Evolutionary conservation across 1,140 invertebrate genomes (phyloP), one percentile per base, ranked within the genome.

Genomic region (Drosophila micromelanica): DNA sequence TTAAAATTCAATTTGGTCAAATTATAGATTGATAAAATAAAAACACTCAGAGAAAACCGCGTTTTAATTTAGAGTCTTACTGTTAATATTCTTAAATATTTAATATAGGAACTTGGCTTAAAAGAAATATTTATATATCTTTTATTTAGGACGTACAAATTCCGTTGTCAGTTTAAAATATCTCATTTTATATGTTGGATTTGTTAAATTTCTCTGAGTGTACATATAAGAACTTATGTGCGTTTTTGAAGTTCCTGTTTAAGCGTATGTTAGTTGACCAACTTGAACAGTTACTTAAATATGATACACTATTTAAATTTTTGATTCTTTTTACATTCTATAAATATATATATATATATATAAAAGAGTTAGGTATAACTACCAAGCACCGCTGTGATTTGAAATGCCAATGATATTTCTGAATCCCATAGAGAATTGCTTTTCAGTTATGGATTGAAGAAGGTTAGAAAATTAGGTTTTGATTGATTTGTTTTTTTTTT

Each of bases 321-420:
- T 17, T 13, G 37, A 17, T 27, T 46, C 9, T 30, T 17, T n/a
- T 23, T 13, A 20, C 11, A 60, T 60, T 40, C 37, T 40, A 43
- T 46, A 65, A 49, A 32, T 48, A 52, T 40, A 57, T 54, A 5
- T 30, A 32, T 32, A 32, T 9, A 32, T 35, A 9, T 35, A 5
- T 6, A 54, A 8, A 40, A 45, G 32, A 54, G 11, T 37, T 60
- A 59, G 52, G 23, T 64, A 37, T 68, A 65, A 37, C 35, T 61
- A 73, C 86, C 86, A 90, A 86, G 54, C 87, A 89, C 84, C 84
- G 65, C n/a, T 75, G 72, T 84, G 62, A 75, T 61, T 87, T 62
- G 17, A 62, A 73, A 82, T 84, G 79, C 84, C 75, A 89, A 82
- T 87, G 68, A 73, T 73, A 48, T 70, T 60, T 43, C 46, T 61